Conservation (phyloP, 1,140 invertebrate genomes). For the Andrena cerasifolii region DNA sequence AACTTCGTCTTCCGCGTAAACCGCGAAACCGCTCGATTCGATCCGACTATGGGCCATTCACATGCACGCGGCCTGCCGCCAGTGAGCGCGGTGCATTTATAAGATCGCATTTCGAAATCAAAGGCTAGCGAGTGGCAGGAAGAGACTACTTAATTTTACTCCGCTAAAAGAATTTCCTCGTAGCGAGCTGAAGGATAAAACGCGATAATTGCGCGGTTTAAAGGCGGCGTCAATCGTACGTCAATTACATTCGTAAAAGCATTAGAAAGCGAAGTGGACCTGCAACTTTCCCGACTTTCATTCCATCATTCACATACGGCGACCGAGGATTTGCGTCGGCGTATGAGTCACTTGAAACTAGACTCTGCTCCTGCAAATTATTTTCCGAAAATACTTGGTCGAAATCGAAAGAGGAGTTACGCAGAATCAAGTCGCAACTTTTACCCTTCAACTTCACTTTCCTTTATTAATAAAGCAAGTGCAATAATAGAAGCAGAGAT, state of each 20-base stretch:
- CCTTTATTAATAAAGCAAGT: no score
- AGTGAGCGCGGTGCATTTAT: constrained; percentile 7
- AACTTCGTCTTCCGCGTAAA: constrained; percentile 40
- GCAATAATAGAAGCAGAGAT: no score
- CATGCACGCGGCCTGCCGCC: not conserved
- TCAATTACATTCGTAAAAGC: constrained; percentile 37
- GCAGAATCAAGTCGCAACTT: not conserved
- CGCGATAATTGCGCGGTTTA: constrained; percentile 5
- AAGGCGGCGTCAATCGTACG: constrained; percentile 33
- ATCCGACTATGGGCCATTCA: constrained; percentile 19
- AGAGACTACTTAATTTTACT: not conserved
- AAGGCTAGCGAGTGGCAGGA: not conserved
- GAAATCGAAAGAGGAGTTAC: not conserved
- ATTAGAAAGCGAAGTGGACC: constrained; percentile 37
- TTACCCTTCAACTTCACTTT: no score
- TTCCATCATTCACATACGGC: not conserved
- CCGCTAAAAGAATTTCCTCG: constrained; percentile 20
- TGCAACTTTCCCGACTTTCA: constrained; percentile 41
- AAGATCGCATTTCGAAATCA: not conserved
- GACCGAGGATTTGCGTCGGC: constrained; percentile 4
- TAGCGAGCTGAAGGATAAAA: not conserved
- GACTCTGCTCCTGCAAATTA: not conserved
- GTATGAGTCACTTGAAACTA: not conserved
- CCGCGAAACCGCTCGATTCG: constrained; percentile 42
- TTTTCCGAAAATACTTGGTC: constrained; percentile 14